These are phyloP conservation scores for Psylliodes chrysocephalus DNA, from an alignment of 2,888 invertebrate species.

Conservation along the genomic window DNA sequence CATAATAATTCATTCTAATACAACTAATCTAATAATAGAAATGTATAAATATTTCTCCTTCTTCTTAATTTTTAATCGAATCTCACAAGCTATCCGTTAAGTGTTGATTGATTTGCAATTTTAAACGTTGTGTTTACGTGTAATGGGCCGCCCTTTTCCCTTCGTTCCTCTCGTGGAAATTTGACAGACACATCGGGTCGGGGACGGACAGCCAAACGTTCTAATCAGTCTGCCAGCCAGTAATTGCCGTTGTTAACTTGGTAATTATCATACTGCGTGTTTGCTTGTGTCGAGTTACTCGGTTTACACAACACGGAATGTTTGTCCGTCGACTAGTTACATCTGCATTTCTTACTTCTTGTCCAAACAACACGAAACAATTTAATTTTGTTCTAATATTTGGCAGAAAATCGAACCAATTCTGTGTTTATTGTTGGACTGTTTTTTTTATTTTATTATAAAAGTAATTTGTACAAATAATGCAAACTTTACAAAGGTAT, in stretches of 20 bases:
- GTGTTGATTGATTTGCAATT: constrained; percentile 55
- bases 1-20: too few species aligned
- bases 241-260: constrained; percentile 56
- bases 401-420: too few species aligned
- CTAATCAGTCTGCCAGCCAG: constrained; percentile 59
- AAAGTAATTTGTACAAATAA: too few species aligned
- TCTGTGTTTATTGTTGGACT: too few species aligned
- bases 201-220: constrained; percentile 49
- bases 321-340: constrained; percentile 49
- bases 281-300: constrained; percentile 58
- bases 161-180: constrained; percentile 45
- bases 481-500: too few species aligned
- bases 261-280: constrained; percentile 61
- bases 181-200: constrained; percentile 56
- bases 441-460: too few species aligned
- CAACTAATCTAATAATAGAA: too few species aligned
- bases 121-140: constrained; percentile 43
- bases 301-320: constrained; percentile 53
- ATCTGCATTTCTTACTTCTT: constrained; percentile 46
- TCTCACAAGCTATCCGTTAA: constrained; percentile 20
- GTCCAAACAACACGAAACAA: too few species aligned
- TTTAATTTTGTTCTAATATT: too few species aligned
- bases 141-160: constrained; percentile 35
- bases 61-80: constrained; percentile 11
- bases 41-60: too few species aligned